These are phyloP conservation scores for Isotomurus palustris DNA, from an alignment of 2,888 invertebrate species.

Conservation along the genomic window DNA sequence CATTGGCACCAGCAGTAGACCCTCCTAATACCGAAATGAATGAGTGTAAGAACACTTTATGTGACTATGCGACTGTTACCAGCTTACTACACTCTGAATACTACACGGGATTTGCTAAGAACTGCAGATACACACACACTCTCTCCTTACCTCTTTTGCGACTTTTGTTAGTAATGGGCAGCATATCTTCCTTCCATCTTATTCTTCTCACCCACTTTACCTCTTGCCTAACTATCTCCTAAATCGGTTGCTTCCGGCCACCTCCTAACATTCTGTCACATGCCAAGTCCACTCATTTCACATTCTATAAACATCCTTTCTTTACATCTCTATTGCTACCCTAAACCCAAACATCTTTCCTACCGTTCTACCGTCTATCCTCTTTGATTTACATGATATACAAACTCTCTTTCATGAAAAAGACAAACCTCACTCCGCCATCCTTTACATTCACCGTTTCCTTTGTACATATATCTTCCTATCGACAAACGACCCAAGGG, in stretches of 20 bases:
- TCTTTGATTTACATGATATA: slow-evolving; percentile 6
- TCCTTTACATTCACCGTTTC: too few relatives aligned
- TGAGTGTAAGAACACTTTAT: too few relatives aligned
- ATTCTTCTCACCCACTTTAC: neutral
- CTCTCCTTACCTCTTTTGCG: neutral
- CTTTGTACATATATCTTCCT: too few relatives aligned
- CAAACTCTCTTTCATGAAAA: too few relatives aligned
- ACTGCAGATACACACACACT: too few relatives aligned
- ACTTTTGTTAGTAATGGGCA: neutral
- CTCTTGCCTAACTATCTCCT: neutral
- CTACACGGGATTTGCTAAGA: too few relatives aligned
- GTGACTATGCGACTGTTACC: too few relatives aligned
- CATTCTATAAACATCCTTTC: slow-evolving; percentile 31
- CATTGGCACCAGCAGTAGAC: too few relatives aligned
- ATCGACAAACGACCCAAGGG: too few relatives aligned
- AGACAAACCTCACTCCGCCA: too few relatives aligned
- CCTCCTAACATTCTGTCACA: slow-evolving; percentile 6
- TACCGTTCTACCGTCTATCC: neutral
- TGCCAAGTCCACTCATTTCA: slow-evolving; percentile 44
- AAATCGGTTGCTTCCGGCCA: slow-evolving; percentile 4
- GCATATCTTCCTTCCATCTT: neutral
- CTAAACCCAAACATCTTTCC: neutral
- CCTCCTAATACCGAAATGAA: too few relatives aligned
- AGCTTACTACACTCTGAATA: too few relatives aligned
- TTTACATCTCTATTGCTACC: slow-evolving; percentile 2